A percentile compares a stretch with the other conserved stretches of the same genome.
Evolutionary conservation across 2,797 vertebrate species (phyloP).

Genomic region (Muscicapa striata): DNA sequence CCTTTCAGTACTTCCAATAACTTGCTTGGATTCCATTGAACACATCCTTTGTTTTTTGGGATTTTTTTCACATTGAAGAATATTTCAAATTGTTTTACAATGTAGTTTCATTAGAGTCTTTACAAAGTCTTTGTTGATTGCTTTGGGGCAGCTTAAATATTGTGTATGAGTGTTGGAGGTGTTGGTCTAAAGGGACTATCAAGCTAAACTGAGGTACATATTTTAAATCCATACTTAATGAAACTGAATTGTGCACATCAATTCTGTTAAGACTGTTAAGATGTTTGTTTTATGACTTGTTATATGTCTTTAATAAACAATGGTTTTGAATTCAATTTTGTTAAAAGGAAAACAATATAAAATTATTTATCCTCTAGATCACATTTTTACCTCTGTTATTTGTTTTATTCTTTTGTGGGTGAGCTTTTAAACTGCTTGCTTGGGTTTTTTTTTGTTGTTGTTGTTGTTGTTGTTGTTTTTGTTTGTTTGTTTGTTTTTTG

Average conservation of each 20-base stretch:
- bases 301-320: constrained; percentile 69
- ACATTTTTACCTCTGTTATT: constrained; percentile 40
- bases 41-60: neutral
- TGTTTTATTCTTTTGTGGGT: constrained; percentile 21
- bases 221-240: constrained; percentile 62
- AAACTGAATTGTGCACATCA: constrained; percentile 62
- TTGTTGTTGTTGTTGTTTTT: too few relatives aligned
- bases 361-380: constrained; percentile 17
- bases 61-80: neutral
- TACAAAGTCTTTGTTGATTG: constrained; percentile 35
- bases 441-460: neutral
- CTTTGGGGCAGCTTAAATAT: constrained; percentile 25
- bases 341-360: constrained; percentile 7
- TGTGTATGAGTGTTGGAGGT: constrained; percentile 22
- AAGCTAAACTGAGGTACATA: constrained; percentile 58
- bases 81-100: constrained; percentile 27
- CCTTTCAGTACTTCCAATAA: constrained; percentile 55
- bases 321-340: constrained; percentile 46
- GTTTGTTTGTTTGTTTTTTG: too few relatives aligned
- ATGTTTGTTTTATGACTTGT: constrained; percentile 47
- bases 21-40: constrained; percentile 42
- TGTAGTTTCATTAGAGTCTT: constrained; percentile 37
- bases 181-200: constrained; percentile 65
- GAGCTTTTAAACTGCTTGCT: constrained; percentile 12
- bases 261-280: constrained; percentile 57